A percentile compares a stretch with the other conserved stretches of the same genome.
These are phyloP conservation scores for Cyclura pinguis DNA, from an alignment of 2,797 vertebrate genomes.

Conservation along the genomic window DNA sequence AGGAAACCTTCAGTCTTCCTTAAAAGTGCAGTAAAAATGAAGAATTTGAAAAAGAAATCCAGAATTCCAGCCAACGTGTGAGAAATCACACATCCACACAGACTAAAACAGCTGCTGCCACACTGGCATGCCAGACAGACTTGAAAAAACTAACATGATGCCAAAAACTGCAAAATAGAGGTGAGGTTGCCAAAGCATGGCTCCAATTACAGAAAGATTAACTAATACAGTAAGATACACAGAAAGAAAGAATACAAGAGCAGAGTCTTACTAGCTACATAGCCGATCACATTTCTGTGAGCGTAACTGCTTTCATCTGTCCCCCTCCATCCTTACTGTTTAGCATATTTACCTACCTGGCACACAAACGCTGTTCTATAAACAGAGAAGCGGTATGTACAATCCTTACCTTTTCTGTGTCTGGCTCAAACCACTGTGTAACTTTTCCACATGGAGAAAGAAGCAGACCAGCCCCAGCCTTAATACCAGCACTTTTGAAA, in stretches of 20 bases:
- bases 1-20: not conserved
- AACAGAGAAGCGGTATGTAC: accelerated
- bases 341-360: not conserved
- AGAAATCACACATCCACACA: not conserved
- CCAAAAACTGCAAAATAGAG: conserved; percentile 12
- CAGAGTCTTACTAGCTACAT: not conserved
- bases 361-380: not conserved
- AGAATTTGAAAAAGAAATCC: not conserved
- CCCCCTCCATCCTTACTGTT: not conserved
- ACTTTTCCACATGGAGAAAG: accelerated
- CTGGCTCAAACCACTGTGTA: not conserved
- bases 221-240: not conserved
- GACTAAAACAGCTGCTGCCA: conserved; percentile 18
- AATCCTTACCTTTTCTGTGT: conserved; percentile 60
- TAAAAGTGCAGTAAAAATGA: not conserved
- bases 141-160: not conserved
- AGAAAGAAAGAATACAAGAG: not conserved
- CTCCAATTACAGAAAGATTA: not conserved
- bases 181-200: not conserved
- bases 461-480: conserved; percentile 7
- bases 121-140: conserved; percentile 33
- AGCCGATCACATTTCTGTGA: not conserved
- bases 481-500: conserved; percentile 61
- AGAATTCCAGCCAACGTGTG: not conserved
- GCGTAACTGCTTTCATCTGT: not conserved